Evolutionary conservation across 35 echinoderm and acorn worm genomes (phyloP).

Genomic region (Acanthaster planci): DNA sequence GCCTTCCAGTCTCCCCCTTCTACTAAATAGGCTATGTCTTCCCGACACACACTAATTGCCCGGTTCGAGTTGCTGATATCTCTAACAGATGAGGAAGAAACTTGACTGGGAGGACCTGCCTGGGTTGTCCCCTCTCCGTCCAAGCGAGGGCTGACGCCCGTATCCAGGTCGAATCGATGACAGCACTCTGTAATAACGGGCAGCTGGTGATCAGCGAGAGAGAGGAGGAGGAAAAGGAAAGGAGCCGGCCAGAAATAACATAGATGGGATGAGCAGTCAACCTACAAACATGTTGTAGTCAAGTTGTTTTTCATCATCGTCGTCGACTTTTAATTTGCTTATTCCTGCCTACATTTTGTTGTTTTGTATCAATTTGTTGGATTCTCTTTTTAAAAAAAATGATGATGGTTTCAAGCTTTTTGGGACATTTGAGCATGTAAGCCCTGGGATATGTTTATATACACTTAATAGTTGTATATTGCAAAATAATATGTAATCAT

Average conservation of each 20-base stretch:
- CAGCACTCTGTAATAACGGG: not conserved
- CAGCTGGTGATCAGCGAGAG: not conserved
- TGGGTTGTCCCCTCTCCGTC: not conserved
- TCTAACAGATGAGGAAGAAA: not conserved
- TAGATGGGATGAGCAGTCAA: not conserved
- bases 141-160: too few species aligned
- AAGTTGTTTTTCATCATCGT: not conserved
- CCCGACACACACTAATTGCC: not conserved
- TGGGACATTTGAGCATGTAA: too few species aligned
- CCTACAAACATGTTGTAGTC: not conserved
- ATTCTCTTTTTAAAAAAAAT: too few species aligned
- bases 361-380: too few species aligned
- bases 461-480: too few species aligned
- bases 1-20: not conserved
- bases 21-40: not conserved
- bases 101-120: not conserved
- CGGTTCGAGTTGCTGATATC: conserved; percentile 11
- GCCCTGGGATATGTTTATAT: too few species aligned
- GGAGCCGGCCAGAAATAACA: not conserved
- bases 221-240: too few species aligned
- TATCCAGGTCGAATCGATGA: conserved; percentile 23
- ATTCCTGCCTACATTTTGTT: too few species aligned
- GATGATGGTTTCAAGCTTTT: too few species aligned
- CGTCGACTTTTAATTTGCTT: too few species aligned
- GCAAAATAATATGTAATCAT: too few species aligned